Evolutionary conservation across 1,140 invertebrate species (phyloP), one percentile per base, ranked within the genome.

Genomic region (Melanaphis sacchari): DNA sequence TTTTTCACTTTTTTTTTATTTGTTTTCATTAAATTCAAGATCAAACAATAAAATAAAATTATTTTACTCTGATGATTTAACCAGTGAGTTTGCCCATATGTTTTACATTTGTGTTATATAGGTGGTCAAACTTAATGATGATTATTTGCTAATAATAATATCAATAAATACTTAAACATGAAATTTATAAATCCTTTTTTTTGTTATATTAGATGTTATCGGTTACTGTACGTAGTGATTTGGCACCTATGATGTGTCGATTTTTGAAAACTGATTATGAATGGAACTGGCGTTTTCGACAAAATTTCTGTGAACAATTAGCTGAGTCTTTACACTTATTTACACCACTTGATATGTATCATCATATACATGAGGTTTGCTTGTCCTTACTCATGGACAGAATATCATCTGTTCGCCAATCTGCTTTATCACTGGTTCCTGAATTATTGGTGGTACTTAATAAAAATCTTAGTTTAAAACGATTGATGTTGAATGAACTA

Each of bases 271-370:
- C 96, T 7, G 97, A 98, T 94, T 97, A 97, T 94, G 96, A 97
- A 90, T 96, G 96, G 94, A 98, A 98, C 94, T 98, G 98, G 97
- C 95, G 97, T 91, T 98, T 97, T 94, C 95, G 97, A 89, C 95
- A 97, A 93, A 97, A 97, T 94, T 95, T 98, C 41, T 97, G 97
- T 11, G 96, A 96, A 94, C 97, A 98, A 94, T 94, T 98, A 31
- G 95, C 96, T n/a, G 95, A 96, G 26, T 95, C 97, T 40, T 95
- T 97, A 46, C 95, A 96, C 40, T 95, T 98, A 52, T 98, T 96
- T 94, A 95, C 95, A 38, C 95, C 96, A 4, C 94, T 95, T 8
- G 97, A 98, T 92, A 96, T 97, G 15, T 96, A 96, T 38, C 95
- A 96, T 84, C 95, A 97, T 94, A 96, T 98, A 59, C 95, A 96